Conservation (phyloP, 2,888 invertebrate species). For the Germaria angustata region DNA sequence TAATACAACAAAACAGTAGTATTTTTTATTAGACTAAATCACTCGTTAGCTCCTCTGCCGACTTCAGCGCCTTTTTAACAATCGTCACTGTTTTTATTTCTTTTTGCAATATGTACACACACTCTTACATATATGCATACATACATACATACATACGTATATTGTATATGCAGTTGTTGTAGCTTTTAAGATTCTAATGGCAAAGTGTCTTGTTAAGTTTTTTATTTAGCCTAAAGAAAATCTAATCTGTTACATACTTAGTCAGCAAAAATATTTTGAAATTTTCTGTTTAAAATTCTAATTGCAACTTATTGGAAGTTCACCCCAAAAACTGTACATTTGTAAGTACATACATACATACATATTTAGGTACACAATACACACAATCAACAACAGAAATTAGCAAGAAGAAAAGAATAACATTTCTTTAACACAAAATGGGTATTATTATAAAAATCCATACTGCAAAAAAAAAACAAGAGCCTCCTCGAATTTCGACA, state of each 20-base stretch:
- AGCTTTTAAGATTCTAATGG: not conserved
- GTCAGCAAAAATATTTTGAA: not conserved
- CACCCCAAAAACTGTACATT: not conserved
- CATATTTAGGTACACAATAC: not conserved
- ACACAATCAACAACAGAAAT: not conserved
- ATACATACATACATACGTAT: not conserved
- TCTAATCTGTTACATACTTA: not conserved
- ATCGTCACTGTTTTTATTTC: slow-evolving; percentile 42
- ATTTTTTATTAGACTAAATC: not conserved
- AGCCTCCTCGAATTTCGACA: slow-evolving; percentile 33
- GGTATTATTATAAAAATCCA: slow-evolving; percentile 1
- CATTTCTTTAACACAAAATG: slow-evolving; percentile 4
- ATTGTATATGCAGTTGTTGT: not conserved
- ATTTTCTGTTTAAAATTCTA: not conserved
- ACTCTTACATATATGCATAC: not conserved
- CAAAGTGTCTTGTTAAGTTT: not conserved
- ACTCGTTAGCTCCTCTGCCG: slow-evolving; percentile 52
- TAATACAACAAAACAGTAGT: not conserved
- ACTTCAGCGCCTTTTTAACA: slow-evolving; percentile 59
- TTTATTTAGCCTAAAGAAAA: not conserved
- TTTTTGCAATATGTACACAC: not conserved
- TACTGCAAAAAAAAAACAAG: slow-evolving; percentile 23
- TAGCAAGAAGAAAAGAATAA: slow-evolving; percentile 16
- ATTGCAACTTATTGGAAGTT: not conserved
- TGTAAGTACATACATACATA: not conserved